Base-by-base conservation (phyloP, 2,888 invertebrate species). In the Drosophila maculinotata region DNA sequence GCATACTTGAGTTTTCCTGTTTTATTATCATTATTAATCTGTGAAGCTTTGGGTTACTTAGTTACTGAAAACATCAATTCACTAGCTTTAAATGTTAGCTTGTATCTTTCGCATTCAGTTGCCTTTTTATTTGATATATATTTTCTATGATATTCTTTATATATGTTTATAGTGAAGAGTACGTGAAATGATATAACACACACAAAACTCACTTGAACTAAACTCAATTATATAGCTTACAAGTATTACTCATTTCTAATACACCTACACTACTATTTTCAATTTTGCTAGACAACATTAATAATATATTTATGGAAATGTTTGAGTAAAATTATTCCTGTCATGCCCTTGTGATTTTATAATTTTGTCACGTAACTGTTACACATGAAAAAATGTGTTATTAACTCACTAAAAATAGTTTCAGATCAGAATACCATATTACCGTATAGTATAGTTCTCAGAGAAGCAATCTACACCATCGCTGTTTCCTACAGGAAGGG, bases 321-420 rank as follows among this genome's bases (percentile, higher is more conserved):
- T 30, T 0, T 28, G 6, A 28, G 1, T 7, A 30, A 20, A 9
- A 20, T 9, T 20, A 20, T 45, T 45, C 30, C 28, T 17, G 17
- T 12, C 6, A 45, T 12, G 30, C 12, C 45, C 28, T 28, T 17
- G 44, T 14, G 9, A 2, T 12, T 20, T 9, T 2, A 12, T 6
- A 9, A 10, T 9, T 45, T 45, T 20, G 12, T 45, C 30, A 45
- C 20, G 31, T 45, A 31, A 2, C 3, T 45, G 8, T 45, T 30
- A 9, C 17, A 17, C 17, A 17, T 45, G 31, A 20, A 2, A 20
- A 20, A 20, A 20, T 4, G 4, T 20, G 4, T 20, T 20, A 20
- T 20, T 20, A 45, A 7, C 20, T 45, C n/a, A 17, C 17, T n/a
- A 7, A 28, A 14, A 14, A 17, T 17, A 28, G 1, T 25, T 12